Percentiles rank a stretch among this genome's conserved stretches.
Conservation (phyloP, 2,797 vertebrate species). For the Spatula clypeata region DNA sequence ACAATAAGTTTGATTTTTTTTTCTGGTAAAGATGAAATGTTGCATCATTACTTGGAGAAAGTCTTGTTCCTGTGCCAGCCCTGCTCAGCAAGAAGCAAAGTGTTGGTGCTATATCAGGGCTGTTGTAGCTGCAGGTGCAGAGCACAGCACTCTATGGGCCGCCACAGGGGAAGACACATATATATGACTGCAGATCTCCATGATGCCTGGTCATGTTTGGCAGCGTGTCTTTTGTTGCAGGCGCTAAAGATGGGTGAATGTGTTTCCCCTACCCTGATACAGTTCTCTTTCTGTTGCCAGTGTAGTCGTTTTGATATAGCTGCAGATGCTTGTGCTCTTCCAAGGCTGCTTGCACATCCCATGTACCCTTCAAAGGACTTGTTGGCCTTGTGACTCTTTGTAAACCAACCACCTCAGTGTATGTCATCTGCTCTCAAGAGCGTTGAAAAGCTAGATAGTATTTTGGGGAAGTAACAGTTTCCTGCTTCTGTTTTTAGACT, state of each 20-base stretch:
- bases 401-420: neutral
- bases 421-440: neutral
- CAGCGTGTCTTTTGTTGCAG: neutral
- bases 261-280: rapidly evolving
- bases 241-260: neutral
- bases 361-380: neutral
- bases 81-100: too few relatives aligned
- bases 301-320: neutral
- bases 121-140: too few relatives aligned
- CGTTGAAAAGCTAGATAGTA: neutral
- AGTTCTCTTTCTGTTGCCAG: neutral
- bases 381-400: neutral
- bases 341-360: neutral
- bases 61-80: too few relatives aligned
- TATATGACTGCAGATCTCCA: neutral
- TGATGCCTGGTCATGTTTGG: rapidly evolving
- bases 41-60: neutral
- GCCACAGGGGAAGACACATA: too few relatives aligned
- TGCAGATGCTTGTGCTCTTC: rapidly evolving
- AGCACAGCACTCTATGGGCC: too few relatives aligned
- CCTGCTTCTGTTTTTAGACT: neutral
- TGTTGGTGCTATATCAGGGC: too few relatives aligned
- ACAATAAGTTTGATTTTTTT: neutral
- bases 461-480: neutral
- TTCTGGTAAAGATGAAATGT: neutral